phyloP scores from a whole-genome alignment of 2,888 invertebrate genomes.

The Hedychridium roseum region DNA sequence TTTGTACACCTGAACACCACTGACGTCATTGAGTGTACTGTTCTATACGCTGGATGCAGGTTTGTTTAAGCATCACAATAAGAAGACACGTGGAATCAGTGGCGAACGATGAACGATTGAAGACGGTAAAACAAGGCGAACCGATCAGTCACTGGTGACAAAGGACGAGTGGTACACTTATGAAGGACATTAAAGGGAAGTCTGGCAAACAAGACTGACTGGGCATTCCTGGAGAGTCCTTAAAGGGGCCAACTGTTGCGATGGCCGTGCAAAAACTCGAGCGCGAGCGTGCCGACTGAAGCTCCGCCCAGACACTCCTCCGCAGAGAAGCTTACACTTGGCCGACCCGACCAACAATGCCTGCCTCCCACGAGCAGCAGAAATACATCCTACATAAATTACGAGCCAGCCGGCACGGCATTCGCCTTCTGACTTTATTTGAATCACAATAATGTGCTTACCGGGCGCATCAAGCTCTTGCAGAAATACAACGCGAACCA shows the following conservation, averaged over 20 bases:
- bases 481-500: too few relatives aligned
- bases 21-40: too few relatives aligned
- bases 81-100: too few relatives aligned
- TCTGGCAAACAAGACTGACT: slow-evolving; percentile 32
- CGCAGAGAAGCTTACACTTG: slow-evolving; percentile 34
- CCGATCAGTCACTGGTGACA: too few relatives aligned
- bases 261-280: slow-evolving; percentile 51
- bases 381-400: slow-evolving; percentile 49
- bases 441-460: too few relatives aligned
- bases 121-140: too few relatives aligned
- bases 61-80: too few relatives aligned
- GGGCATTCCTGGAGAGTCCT: slow-evolving; percentile 37
- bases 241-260: slow-evolving; percentile 60
- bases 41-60: too few relatives aligned
- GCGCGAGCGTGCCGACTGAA: slow-evolving; percentile 36
- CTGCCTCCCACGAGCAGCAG: slow-evolving; percentile 20
- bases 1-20: too few relatives aligned
- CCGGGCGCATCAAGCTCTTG: too few relatives aligned
- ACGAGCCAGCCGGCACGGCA: slow-evolving; percentile 27
- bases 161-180: slow-evolving; percentile 45
- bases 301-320: slow-evolving; percentile 30
- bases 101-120: too few relatives aligned
- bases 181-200: slow-evolving; percentile 49
- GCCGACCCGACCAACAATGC: slow-evolving; percentile 36
- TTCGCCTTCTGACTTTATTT: too few relatives aligned